phyloP scores from a whole-genome alignment of 1,140 invertebrate species.

The Zaprionus kolodkinae region DNA sequence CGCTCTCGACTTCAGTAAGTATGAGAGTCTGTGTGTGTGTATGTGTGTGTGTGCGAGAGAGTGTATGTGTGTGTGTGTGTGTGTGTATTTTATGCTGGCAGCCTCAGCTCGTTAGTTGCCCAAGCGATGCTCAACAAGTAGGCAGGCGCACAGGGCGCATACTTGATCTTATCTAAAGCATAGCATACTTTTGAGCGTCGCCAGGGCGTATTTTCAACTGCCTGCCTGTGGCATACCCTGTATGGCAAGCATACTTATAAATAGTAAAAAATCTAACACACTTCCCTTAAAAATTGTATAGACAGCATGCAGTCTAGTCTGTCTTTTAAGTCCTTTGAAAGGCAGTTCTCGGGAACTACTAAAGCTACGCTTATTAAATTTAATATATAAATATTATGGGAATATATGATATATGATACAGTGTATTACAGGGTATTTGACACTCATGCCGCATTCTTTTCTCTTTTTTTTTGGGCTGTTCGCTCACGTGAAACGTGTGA shows the following conservation, averaged over 20 bases:
- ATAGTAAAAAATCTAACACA: no score
- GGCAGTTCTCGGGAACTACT: no score
- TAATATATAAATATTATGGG: no score
- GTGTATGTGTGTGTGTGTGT: conserved; percentile 21
- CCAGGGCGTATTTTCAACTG: conserved; percentile 6
- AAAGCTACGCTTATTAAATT: no score
- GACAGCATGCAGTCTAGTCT: no score
- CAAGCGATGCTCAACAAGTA: conserved; percentile 60
- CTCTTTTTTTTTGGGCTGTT: conserved; percentile 22
- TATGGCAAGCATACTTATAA: not conserved
- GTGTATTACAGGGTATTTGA: not conserved
- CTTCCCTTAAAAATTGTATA: no score
- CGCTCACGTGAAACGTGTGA: conserved; percentile 46
- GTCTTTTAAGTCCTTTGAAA: no score
- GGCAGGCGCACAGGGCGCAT: conserved; percentile 32
- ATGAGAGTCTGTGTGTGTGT: conserved; percentile 19
- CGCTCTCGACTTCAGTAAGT: conserved; percentile 30
- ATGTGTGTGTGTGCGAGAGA: conserved; percentile 40
- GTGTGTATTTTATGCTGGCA: conserved; percentile 19
- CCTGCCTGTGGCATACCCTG: not conserved
- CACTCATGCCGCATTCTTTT: not conserved
- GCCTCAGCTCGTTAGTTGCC: conserved; percentile 31
- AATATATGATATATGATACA: not conserved
- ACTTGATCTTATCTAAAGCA: conserved; percentile 59
- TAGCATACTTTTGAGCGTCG: conserved; percentile 33